Evolutionary conservation across 2,113 vertebrate genomes (phyloP).

Genomic region (Oreochromis tanganicae): DNA sequence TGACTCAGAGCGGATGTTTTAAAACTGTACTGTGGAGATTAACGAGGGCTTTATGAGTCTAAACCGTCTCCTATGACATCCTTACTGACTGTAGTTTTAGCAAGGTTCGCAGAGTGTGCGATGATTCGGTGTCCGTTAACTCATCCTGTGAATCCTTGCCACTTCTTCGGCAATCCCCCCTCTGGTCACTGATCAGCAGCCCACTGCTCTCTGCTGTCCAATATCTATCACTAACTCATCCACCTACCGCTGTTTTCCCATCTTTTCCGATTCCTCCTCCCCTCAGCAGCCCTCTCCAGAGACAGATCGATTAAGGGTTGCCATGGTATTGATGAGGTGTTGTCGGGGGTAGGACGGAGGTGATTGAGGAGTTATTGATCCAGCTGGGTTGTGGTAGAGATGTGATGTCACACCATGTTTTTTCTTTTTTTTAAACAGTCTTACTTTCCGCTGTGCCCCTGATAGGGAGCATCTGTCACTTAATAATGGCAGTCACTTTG

Average conservation of each 20-base stretch:
- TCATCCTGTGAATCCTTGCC: background rate
- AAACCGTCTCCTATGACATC: background rate
- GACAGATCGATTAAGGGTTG: constrained; percentile 63
- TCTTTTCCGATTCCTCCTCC: constrained; percentile 25
- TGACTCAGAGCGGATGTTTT: background rate
- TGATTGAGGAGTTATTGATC: constrained; percentile 73
- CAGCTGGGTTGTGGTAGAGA: constrained; percentile 28
- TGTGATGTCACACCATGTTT: constrained; percentile 40
- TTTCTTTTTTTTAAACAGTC: background rate
- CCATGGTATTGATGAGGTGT: constrained; percentile 65
- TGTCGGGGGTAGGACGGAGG: constrained; percentile 19
- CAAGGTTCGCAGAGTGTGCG: background rate
- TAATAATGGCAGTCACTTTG: background rate
- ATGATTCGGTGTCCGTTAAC: background rate
- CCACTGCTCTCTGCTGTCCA: constrained; percentile 1
- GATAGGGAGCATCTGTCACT: background rate
- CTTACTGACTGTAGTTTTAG: background rate
- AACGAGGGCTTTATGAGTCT: background rate
- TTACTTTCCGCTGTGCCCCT: background rate
- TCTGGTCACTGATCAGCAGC: constrained; percentile 37
- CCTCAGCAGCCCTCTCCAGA: constrained; percentile 30
- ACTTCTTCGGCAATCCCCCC: constrained; percentile 5
- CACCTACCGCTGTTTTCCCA: constrained; percentile 2
- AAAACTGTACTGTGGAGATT: background rate
- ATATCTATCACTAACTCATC: background rate